These are phyloP conservation scores for Endotricha flammealis DNA, from an alignment of 2,888 invertebrate genomes.

Conservation along the genomic window DNA sequence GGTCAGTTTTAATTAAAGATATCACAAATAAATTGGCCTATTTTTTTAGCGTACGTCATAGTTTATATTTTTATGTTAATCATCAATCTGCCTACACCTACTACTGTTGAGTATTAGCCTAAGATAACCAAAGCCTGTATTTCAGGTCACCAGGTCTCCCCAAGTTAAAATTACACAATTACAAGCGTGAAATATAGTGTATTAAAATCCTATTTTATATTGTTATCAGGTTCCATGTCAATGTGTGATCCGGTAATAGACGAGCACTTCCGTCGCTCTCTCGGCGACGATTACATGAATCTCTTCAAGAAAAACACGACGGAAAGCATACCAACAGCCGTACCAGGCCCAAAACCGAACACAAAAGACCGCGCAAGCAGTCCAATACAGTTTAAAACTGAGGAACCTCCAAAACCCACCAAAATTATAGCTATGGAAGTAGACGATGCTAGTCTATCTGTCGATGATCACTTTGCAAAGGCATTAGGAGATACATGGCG, in stretches of 20 bases:
- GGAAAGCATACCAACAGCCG: conserved; percentile 35
- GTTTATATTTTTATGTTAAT: no score
- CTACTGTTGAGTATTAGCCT: no score
- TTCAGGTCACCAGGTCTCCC: no score
- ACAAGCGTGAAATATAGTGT: no score
- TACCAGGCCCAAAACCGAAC: conserved; percentile 56
- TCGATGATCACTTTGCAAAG: conserved; percentile 95
- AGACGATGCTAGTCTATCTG: conserved; percentile 80
- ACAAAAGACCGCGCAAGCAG: conserved; percentile 72
- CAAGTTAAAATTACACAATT: no score
- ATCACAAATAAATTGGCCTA: no score
- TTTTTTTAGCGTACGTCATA: no score
- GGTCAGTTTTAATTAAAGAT: not conserved
- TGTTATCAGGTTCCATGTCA: conserved; percentile 80
- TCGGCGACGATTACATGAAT: conserved; percentile 88
- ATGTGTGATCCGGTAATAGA: conserved; percentile 95
- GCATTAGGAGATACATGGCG: conserved; percentile 92
- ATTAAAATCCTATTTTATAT: not conserved
- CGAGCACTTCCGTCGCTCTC: conserved; percentile 95
- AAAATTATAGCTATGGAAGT: conserved; percentile 78
- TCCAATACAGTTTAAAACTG: conserved; percentile 64
- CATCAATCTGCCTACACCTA: no score
- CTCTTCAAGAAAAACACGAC: conserved; percentile 81
- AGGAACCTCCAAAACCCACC: conserved; percentile 52
- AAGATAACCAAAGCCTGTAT: no score